Percentiles rank a stretch among this genome's conserved stretches.
phyloP scores from a whole-genome alignment of 2,113 vertebrate species.

The Rhinichthys klamathensis region DNA sequence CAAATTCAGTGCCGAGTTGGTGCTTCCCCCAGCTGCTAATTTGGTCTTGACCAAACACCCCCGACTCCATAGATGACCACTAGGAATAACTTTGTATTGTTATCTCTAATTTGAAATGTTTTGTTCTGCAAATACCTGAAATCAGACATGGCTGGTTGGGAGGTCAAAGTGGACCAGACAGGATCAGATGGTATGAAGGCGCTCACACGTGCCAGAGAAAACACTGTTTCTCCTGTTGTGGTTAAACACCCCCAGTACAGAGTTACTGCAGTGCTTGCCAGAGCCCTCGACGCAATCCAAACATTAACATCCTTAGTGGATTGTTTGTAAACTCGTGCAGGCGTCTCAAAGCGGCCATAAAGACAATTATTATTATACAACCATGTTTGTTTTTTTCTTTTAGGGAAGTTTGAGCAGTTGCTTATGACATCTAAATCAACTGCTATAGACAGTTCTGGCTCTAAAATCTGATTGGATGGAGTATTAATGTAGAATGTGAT shows the following conservation, averaged over 20 bases:
- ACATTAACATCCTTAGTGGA: slow-evolving; percentile 7
- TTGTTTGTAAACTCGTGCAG: neutral
- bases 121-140: slow-evolving; percentile 52
- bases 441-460: neutral
- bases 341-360: neutral
- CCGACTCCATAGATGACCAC: slow-evolving; percentile 14
- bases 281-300: neutral
- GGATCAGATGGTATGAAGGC: neutral
- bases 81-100: slow-evolving; percentile 46
- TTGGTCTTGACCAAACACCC: slow-evolving; percentile 25
- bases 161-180: neutral
- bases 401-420: neutral
- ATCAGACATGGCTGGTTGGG: slow-evolving; percentile 26
- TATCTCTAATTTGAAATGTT: slow-evolving; percentile 52
- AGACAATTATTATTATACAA: neutral
- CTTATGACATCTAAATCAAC: neutral
- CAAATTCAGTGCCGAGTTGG: neutral
- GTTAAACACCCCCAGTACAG: neutral
- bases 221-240: neutral
- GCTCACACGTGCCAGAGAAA: neutral
- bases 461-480: no score
- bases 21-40: slow-evolving; percentile 29
- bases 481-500: neutral
- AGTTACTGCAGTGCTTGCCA: neutral
- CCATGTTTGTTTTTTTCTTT: neutral